A percentile compares a stretch with the other conserved stretches of the same genome.
These are phyloP conservation scores for Craseonycteris thonglongyai DNA, from an alignment of 2,113 vertebrate species.

Conservation along the genomic window DNA sequence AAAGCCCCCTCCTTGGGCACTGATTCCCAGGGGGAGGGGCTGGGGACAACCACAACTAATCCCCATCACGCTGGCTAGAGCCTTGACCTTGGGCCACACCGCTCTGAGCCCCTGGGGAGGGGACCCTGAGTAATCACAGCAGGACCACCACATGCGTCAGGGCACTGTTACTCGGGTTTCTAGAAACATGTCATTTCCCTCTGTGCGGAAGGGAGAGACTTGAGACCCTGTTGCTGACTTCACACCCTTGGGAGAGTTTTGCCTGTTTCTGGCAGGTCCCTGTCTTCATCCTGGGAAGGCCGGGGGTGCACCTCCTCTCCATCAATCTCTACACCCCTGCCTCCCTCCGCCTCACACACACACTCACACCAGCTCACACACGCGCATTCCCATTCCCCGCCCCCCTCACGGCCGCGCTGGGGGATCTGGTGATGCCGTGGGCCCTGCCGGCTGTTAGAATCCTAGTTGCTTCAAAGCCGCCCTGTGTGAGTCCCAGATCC, in stretches of 20 bases:
- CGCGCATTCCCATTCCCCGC: rapidly evolving
- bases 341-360: background rate
- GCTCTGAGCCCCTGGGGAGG: background rate
- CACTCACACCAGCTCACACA: background rate
- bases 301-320: rapidly evolving
- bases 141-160: rapidly evolving
- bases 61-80: background rate
- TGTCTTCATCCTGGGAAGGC: background rate
- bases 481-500: background rate
- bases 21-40: background rate
- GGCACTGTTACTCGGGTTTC: background rate
- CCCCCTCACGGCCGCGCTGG: background rate
- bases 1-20: rapidly evolving
- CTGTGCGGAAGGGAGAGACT: background rate
- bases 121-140: rapidly evolving
- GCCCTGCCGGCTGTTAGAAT: background rate
- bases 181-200: background rate
- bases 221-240: background rate
- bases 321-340: rapidly evolving
- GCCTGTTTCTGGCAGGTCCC: rapidly evolving
- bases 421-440: rapidly evolving
- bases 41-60: background rate
- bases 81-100: background rate
- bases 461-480: background rate
- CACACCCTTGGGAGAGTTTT: background rate